Evolutionary conservation across 92 coral and sea anemone species (phyloP), one percentile per base, ranked within the genome.

Genomic region (Actinernus sp.): DNA sequence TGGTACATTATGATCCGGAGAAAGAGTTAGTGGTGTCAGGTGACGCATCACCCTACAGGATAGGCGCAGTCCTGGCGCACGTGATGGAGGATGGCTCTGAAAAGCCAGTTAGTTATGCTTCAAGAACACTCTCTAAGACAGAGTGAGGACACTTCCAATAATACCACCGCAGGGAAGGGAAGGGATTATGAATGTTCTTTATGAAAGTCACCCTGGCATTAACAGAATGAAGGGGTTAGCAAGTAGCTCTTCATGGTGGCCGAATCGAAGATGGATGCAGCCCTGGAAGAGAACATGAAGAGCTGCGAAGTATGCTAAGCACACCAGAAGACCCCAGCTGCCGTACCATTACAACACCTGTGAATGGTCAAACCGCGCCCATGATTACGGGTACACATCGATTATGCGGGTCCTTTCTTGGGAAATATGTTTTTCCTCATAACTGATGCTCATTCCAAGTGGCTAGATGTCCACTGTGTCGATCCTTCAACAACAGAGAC

Each of bases 21-120:
- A 79, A 63, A 58, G 49, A 49, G 65, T 19, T 68, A 32, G 62
- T 70, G 63, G 52, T 70, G 26, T 47, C 86, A 27, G 58, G 86
- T 34, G 86, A 78, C 34, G 73, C 79, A 7, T 78, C 86, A 16
- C 79, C 79, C 31, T 20, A 61, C 54, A 79, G 86, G 27, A 26
- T 71, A 24, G 66, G 73, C 24, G 86, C 73, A 69, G 86, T 79
- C n/a, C 61, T 70, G 54, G 28, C 54, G 13, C 28, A 48, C 54
- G 54, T 48, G 10, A 48, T 48, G 54, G 54, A 48, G 26, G 54
- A 48, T 48, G 27, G 54, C 54, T 48, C 54, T 21, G 54, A 48
- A 21, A 48, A 1, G 26, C 54, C 54, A 1, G 54, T 48, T 26
- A 21, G 54, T 20, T 48, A 48, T 30, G 54, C 54, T 30, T 48